phyloP scores from a whole-genome alignment of 1,140 invertebrate species.

The Bombus fervidus region DNA sequence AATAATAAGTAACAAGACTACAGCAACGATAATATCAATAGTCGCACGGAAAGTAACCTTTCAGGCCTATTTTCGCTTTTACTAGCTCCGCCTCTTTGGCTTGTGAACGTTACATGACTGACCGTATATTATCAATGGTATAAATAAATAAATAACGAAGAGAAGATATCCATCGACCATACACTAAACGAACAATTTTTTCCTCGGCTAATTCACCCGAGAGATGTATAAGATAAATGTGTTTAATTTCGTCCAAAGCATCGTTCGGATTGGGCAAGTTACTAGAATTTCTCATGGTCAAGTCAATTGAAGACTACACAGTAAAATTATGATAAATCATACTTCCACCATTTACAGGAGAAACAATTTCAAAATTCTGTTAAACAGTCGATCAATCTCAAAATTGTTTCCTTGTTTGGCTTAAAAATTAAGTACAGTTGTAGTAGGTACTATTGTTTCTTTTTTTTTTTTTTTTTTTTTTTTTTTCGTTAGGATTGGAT shows the following conservation, averaged over 20 bases:
- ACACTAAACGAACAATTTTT: neutral
- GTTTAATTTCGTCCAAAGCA: neutral
- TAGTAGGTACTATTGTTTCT: too few relatives aligned
- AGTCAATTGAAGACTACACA: too few relatives aligned
- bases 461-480: too few relatives aligned
- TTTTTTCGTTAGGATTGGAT: too few relatives aligned
- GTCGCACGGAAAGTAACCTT: conserved; percentile 48
- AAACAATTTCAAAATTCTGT: neutral
- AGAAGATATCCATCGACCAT: neutral
- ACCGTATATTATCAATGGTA: conserved; percentile 68
- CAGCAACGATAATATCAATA: conserved; percentile 56
- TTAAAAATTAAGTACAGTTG: too few relatives aligned
- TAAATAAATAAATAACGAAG: conserved; percentile 72
- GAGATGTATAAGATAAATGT: neutral
- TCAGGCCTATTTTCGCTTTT: conserved; percentile 52
- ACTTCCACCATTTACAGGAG: neutral
- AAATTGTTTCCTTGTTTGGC: too few relatives aligned
- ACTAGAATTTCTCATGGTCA: neutral
- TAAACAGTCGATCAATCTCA: neutral
- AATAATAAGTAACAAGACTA: conserved; percentile 45
- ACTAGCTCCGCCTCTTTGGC: conserved; percentile 81
- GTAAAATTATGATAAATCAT: too few relatives aligned
- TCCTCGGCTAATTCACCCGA: neutral
- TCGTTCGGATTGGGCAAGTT: neutral
- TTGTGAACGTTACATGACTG: conserved; percentile 78